phyloP scores from a whole-genome alignment of 92 coral and sea anemone genomes.

The Porites cylindrica region DNA sequence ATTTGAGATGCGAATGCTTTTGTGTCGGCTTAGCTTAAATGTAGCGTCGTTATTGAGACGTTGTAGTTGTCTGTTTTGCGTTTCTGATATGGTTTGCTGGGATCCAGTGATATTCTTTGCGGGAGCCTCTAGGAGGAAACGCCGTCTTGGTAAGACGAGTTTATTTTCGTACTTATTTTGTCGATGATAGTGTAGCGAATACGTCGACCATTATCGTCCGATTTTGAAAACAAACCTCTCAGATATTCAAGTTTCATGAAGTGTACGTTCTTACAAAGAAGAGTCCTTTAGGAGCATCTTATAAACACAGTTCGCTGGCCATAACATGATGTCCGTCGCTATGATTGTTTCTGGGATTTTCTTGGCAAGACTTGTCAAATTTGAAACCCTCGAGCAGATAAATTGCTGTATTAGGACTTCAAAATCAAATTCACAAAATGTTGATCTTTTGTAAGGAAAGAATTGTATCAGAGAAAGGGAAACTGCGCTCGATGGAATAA shows the following conservation, averaged over 20 bases:
- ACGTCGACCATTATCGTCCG: slow-evolving; percentile 12
- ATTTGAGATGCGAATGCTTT: slow-evolving; percentile 58
- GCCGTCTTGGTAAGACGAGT: slow-evolving; percentile 30
- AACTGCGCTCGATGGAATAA: not conserved
- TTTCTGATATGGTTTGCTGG: not conserved
- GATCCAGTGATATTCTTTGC: slow-evolving; percentile 12
- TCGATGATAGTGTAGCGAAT: slow-evolving; percentile 9
- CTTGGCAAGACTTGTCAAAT: not conserved
- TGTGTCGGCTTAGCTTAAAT: slow-evolving; percentile 22
- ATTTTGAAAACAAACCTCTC: slow-evolving; percentile 36
- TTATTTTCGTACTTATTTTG: slow-evolving; percentile 20
- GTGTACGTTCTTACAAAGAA: slow-evolving; percentile 14
- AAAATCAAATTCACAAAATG: slow-evolving; percentile 8
- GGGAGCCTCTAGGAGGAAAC: slow-evolving; percentile 14
- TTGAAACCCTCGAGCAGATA: not conserved
- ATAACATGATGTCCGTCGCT: not conserved
- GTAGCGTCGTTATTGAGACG: slow-evolving; percentile 14
- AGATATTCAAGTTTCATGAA: slow-evolving; percentile 30
- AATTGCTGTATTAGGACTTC: slow-evolving; percentile 14
- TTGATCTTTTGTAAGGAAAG: slow-evolving; percentile 19
- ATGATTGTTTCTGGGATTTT: slow-evolving; percentile 12
- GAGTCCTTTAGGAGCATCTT: slow-evolving; percentile 11
- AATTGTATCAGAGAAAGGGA: not conserved
- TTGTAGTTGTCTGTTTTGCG: not conserved
- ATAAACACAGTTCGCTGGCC: too few species aligned